Base-by-base conservation (phyloP, 2,113 vertebrate genomes). In the Forbesichthys agassizii region DNA sequence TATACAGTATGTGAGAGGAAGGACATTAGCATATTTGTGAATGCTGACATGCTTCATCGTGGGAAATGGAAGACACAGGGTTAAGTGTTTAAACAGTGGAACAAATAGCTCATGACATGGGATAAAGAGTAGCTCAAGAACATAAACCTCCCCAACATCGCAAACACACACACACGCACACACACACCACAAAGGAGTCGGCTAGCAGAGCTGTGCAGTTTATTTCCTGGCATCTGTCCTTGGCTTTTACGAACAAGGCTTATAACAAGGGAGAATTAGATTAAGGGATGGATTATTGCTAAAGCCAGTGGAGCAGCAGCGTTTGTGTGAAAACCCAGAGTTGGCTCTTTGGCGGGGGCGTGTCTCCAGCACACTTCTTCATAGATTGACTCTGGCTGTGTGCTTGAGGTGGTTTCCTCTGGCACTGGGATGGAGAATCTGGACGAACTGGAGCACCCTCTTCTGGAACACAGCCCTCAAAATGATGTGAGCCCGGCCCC, bases 401-500 rank as follows among this genome's bases (percentile, higher is more conserved):
- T 86, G 77, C 77, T 84, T 88, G 86, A 52, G 59, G 68, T 69
- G 66, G 71, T 63, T 61, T 76, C 66, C 54, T 51, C 58, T 62
- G 62, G 4, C 62, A 56, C 48, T 56, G 74, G 49, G 63, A 93
- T 92, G 91, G 91, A 92, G 74, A 91, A 78, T 73, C 80, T 82
- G 60, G 90, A 92, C 63, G 92, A 94, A 73, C 79, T 93, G 72
- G 89, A 94, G 78, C 90, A 93, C 87, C 93, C 92, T 63, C 91
- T 93, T 47, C 83, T 94, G 80, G 86, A 79, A 48, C 82, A 90
- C 66, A 85, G 78, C 65, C 74, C 84, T 36, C 75, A 84, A 18
- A 74, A 82, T 73, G 72, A 59, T 27, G 55, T 49, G 33, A 76
- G 68, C 9, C 61, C 11, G 11, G 75, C 61, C 52, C 68, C 67